phyloP scores from a whole-genome alignment of 2,113 vertebrate genomes.

The Enhydra lutris region DNA sequence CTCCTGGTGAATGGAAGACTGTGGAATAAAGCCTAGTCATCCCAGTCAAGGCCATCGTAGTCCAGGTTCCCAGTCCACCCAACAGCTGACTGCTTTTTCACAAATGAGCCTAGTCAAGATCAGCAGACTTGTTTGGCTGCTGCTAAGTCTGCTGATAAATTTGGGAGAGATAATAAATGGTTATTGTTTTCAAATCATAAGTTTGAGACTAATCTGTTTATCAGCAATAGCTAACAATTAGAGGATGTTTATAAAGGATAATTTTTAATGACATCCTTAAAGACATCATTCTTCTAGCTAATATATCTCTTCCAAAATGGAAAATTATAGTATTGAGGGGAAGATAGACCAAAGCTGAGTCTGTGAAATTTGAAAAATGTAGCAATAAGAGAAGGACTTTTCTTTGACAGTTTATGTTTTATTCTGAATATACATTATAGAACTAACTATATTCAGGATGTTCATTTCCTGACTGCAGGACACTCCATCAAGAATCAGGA shows the following conservation, averaged over 20 bases:
- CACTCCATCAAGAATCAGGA: not conserved
- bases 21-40: not conserved
- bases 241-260: not conserved
- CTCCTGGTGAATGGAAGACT: not conserved
- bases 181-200: not conserved
- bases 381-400: not conserved
- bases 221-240: not conserved
- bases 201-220: not conserved
- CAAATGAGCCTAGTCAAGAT: not conserved
- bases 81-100: not conserved
- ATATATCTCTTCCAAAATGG: not conserved
- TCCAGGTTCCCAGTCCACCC: rapidly evolving
- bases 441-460: not conserved
- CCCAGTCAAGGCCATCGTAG: rapidly evolving
- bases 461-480: not conserved
- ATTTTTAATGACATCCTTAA: not conserved
- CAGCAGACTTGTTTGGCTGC: not conserved
- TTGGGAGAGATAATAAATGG: not conserved
- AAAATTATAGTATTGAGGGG: not conserved
- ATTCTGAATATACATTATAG: not conserved
- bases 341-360: not conserved
- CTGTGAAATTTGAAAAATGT: not conserved
- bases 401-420: not conserved
- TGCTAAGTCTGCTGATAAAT: not conserved
- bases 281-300: not conserved